phyloP scores from a whole-genome alignment of 2,113 vertebrate species.

The Triplophysa tibetana region DNA sequence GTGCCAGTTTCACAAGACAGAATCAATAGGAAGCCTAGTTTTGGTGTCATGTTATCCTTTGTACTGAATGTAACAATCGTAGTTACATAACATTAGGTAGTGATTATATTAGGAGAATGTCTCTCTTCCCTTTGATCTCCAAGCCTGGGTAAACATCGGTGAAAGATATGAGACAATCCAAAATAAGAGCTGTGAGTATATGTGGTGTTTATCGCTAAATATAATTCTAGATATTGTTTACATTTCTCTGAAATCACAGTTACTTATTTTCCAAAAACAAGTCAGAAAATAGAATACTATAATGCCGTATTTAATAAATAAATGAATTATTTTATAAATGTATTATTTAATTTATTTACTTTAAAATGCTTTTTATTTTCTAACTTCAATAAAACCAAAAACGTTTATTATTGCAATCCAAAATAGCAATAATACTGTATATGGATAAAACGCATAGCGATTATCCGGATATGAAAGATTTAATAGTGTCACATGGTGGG shows the following conservation, averaged over 20 bases:
- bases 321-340: neutral
- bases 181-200: neutral
- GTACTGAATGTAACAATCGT: neutral
- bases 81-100: conserved; percentile 18
- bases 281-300: conserved; percentile 18
- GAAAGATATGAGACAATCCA: neutral
- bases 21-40: neutral
- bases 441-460: too few relatives aligned
- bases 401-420: too few relatives aligned
- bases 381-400: too few relatives aligned
- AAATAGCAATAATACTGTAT: too few relatives aligned
- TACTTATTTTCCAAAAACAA: too few relatives aligned
- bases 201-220: neutral
- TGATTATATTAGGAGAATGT: neutral
- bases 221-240: too few relatives aligned
- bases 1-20: too few relatives aligned
- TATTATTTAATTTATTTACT: neutral
- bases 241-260: too few relatives aligned
- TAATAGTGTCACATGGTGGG: too few relatives aligned
- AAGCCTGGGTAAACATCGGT: neutral
- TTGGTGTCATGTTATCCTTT: neutral
- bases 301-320: too few relatives aligned
- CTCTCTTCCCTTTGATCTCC: conserved; percentile 19
- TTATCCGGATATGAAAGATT: too few relatives aligned
- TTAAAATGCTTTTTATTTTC: too few relatives aligned